Evolutionary conservation across 2,888 invertebrate species (phyloP).

Genomic region (Brenthis hecate): DNA sequence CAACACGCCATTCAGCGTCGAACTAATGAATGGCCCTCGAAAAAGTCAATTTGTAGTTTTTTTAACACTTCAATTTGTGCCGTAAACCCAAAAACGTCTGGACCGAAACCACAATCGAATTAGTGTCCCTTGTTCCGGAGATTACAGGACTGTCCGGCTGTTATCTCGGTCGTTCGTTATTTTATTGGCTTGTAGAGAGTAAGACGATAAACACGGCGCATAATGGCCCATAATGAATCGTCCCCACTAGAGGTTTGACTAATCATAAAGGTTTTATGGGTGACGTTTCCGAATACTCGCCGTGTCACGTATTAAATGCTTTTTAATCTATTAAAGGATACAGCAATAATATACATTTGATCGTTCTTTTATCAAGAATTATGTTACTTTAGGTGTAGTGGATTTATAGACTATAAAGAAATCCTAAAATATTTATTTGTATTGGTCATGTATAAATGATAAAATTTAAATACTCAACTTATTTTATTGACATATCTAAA

Average conservation of each 20-base stretch:
- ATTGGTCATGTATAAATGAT: too few relatives aligned
- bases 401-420: too few relatives aligned
- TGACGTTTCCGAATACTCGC: constrained; percentile 67
- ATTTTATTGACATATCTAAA: neutral
- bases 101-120: constrained; percentile 82
- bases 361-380: constrained; percentile 4
- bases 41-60: constrained; percentile 81
- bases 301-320: constrained; percentile 56
- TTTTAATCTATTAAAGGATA: constrained; percentile 33
- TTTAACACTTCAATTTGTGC: constrained; percentile 82
- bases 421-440: too few relatives aligned
- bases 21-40: constrained; percentile 79
- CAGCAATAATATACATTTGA: constrained; percentile 4
- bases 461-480: too few relatives aligned
- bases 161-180: constrained; percentile 82
- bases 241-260: constrained; percentile 76
- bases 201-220: constrained; percentile 81
- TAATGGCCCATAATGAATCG: constrained; percentile 82
- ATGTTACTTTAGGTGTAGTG: too few relatives aligned
- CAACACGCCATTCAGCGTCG: constrained; percentile 74
- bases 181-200: constrained; percentile 81
- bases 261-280: constrained; percentile 81
- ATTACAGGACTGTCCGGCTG: constrained; percentile 80
- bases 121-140: constrained; percentile 83
- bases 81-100: constrained; percentile 79